A percentile compares a stretch with the other conserved stretches of the same genome.
phyloP scores from a whole-genome alignment of 2,113 vertebrate genomes.

The zebrafish (Danio rerio) region DNA sequence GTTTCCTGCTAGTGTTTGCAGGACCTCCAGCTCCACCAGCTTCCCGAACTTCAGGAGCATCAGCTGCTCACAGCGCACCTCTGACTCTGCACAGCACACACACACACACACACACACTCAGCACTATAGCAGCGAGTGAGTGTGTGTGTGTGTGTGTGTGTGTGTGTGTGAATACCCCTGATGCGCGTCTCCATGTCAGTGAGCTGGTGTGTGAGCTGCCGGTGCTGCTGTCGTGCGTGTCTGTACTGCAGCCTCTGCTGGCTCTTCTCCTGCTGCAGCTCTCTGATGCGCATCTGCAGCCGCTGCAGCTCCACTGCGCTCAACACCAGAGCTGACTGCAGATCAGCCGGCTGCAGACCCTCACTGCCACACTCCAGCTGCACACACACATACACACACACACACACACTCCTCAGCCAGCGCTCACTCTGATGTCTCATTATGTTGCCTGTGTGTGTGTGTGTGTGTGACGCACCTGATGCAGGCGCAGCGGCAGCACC shows the following conservation, averaged over 20 bases:
- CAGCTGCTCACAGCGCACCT: conserved; percentile 77
- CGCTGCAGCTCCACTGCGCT: conserved; percentile 72
- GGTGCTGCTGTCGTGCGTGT: conserved; percentile 76
- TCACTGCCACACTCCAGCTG: conserved; percentile 83
- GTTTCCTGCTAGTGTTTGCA: conserved; percentile 84
- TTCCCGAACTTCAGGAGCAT: conserved; percentile 90
- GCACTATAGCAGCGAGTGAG: neutral
- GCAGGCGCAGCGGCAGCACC: conserved; percentile 86
- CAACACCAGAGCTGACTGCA: conserved; percentile 83
- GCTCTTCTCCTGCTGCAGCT: conserved; percentile 79
- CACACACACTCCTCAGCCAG: too few relatives aligned
- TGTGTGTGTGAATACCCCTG: conserved; percentile 54
- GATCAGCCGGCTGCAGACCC: conserved; percentile 74
- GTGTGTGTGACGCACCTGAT: conserved; percentile 80
- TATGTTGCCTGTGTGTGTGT: neutral
- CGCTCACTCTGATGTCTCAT: neutral
- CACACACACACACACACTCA: conserved; percentile 1
- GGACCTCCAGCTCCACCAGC: conserved; percentile 84
- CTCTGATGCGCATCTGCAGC: conserved; percentile 79
- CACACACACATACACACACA: neutral
- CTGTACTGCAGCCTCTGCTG: conserved; percentile 78
- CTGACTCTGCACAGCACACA: conserved; percentile 73
- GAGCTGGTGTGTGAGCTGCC: conserved; percentile 78
- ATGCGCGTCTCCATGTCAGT: conserved; percentile 79
- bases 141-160: neutral